A percentile compares a stretch with the other conserved stretches of the same genome.
These are phyloP conservation scores for Scleropages formosus DNA, from an alignment of 2,797 vertebrate species.

Conservation along the genomic window DNA sequence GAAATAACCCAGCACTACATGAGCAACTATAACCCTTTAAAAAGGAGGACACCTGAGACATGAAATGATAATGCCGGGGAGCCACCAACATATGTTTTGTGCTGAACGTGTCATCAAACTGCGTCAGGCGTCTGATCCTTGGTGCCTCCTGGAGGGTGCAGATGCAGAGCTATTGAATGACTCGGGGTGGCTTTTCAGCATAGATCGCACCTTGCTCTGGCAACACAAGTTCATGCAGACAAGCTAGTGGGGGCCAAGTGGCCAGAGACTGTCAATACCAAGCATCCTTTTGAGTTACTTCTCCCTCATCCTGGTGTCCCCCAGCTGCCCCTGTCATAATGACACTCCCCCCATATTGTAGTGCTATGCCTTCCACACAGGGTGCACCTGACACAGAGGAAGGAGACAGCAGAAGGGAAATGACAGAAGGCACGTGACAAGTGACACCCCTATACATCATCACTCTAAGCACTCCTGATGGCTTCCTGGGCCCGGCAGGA, in stretches of 20 bases:
- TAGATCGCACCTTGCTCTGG: constrained; percentile 3
- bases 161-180: constrained; percentile 9
- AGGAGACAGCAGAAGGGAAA: too few species aligned
- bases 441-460: too few species aligned
- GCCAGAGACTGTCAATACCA: background rate
- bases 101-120: background rate
- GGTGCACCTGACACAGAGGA: too few species aligned
- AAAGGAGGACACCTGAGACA: background rate
- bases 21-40: background rate
- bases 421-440: too few species aligned
- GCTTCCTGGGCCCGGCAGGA: too few species aligned
- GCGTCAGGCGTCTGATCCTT: too few species aligned
- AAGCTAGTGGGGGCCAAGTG: background rate
- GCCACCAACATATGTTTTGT: background rate
- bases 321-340: background rate
- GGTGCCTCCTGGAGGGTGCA: too few species aligned
- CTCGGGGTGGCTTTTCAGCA: background rate
- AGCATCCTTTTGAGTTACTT: constrained; percentile 13
- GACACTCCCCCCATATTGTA: constrained; percentile 3
- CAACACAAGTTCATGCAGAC: constrained; percentile 11
- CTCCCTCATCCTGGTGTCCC: background rate
- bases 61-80: constrained; percentile 2
- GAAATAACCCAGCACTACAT: background rate
- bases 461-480: too few species aligned
- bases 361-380: too few species aligned